These are phyloP conservation scores for Rhopalosiphum padi DNA, from an alignment of 1,140 invertebrate genomes.

Conservation along the genomic window DNA sequence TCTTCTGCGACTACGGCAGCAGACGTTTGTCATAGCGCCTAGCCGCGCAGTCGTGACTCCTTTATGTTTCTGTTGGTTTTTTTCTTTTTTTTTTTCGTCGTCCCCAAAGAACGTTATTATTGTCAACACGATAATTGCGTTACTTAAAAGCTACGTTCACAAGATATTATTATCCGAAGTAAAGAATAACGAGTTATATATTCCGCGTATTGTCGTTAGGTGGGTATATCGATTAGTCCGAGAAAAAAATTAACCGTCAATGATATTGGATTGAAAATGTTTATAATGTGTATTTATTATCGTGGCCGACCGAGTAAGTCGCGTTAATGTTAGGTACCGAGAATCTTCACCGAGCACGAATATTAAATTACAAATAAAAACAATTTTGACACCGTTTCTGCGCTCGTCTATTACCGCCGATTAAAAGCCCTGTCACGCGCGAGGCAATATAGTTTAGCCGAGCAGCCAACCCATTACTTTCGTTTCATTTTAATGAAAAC, in stretches of 20 bases:
- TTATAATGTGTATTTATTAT: background rate
- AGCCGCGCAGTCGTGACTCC: too few species aligned
- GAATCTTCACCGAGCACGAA: background rate
- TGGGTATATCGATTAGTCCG: background rate
- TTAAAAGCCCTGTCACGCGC: background rate
- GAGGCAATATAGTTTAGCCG: background rate
- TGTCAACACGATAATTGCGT: background rate
- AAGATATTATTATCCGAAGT: background rate
- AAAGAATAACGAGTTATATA: background rate
- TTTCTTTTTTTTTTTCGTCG: background rate
- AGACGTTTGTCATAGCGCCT: background rate
- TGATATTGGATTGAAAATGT: background rate
- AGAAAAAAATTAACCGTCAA: background rate
- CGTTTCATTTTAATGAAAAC: background rate
- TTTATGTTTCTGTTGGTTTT: background rate
- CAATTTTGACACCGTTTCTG: background rate
- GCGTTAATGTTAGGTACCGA: background rate
- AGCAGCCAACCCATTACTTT: background rate
- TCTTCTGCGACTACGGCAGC: background rate
- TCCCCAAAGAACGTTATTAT: background rate
- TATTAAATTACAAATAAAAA: conserved; percentile 11
- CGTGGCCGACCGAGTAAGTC: background rate
- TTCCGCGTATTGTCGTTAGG: background rate
- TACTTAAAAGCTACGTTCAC: background rate
- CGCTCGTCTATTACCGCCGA: background rate